These are phyloP conservation scores for Ptychoptera contaminata DNA, from an alignment of 2,888 invertebrate species.

Conservation along the genomic window DNA sequence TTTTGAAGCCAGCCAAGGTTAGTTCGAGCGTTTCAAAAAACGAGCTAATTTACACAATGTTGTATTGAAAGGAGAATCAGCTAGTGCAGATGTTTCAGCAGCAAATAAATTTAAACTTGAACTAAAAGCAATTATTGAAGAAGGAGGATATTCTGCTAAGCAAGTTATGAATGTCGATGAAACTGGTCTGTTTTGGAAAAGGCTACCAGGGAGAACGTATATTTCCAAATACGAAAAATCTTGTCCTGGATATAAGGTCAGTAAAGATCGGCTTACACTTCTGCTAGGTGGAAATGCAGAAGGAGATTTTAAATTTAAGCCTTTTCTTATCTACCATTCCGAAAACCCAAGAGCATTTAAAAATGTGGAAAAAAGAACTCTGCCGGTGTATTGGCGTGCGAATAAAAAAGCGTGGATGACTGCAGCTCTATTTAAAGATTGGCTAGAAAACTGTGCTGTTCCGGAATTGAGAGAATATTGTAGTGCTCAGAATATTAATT, in stretches of 20 bases:
- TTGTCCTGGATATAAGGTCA: conserved; percentile 1
- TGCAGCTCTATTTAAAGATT: too few species aligned
- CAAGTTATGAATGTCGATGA: conserved; percentile 7
- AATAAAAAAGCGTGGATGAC: too few species aligned
- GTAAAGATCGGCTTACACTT: conserved; percentile 4
- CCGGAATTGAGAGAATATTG: neutral
- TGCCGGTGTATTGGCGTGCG: too few species aligned
- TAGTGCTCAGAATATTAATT: neutral
- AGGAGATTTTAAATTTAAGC: too few species aligned
- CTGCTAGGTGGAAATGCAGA: conserved; percentile 5
- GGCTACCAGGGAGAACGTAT: conserved; percentile 5
- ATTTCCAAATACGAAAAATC: conserved; percentile 6
- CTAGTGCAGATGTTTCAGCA: conserved; percentile 6
- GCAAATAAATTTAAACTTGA: conserved; percentile 2
- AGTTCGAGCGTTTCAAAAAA: conserved; percentile 6
- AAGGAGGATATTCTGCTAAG: conserved; percentile 8
- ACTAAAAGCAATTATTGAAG: conserved; percentile 8
- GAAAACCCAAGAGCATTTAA: conserved; percentile 17
- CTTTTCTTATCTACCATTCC: conserved; percentile 19
- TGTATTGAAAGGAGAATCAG: conserved; percentile 5
- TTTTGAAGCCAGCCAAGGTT: neutral
- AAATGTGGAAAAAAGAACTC: conserved; percentile 3
- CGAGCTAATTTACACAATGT: conserved; percentile 6
- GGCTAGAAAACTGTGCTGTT: too few species aligned
- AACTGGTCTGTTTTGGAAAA: conserved; percentile 6